Conservation (phyloP, 2,797 vertebrate species). For the Neoniphon sammara region DNA sequence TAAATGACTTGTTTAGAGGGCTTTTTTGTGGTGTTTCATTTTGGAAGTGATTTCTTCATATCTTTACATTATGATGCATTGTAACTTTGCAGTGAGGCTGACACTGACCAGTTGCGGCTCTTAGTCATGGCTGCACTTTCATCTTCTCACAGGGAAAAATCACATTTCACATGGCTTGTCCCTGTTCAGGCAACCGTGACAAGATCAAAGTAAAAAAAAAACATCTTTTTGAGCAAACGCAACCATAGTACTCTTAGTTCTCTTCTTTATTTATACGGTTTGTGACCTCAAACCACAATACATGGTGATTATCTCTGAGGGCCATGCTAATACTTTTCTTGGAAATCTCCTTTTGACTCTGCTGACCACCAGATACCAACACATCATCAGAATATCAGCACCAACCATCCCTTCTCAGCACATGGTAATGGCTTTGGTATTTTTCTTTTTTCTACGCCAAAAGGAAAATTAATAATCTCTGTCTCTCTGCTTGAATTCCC, state of each 20-base stretch:
- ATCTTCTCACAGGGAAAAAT: too few relatives aligned
- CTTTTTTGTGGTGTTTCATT: too few relatives aligned
- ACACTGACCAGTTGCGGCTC: too few relatives aligned
- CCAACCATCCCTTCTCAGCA: constrained; percentile 9
- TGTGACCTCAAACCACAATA: constrained; percentile 17
- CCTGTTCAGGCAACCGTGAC: too few relatives aligned
- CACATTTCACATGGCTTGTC: too few relatives aligned
- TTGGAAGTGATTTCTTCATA: too few relatives aligned
- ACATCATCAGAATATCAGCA: constrained; percentile 32
- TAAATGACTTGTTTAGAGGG: too few relatives aligned
- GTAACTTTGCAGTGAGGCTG: too few relatives aligned
- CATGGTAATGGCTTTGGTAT: constrained; percentile 13
- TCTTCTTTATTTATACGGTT: not conserved
- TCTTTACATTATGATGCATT: too few relatives aligned
- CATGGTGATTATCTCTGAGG: constrained; percentile 18
- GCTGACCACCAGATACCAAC: constrained; percentile 37
- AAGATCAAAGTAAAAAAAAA: too few relatives aligned
- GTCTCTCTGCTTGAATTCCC: constrained; percentile 6
- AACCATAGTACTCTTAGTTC: not conserved
- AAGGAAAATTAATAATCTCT: constrained; percentile 2
- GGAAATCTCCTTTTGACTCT: constrained; percentile 30
- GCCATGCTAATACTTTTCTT: constrained; percentile 36
- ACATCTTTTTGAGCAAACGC: constrained; percentile 4
- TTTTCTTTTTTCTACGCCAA: constrained; percentile 17
- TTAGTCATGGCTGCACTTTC: too few relatives aligned